Percentiles rank a stretch among this genome's conserved stretches.
Conservation (phyloP, 2,888 invertebrate species). For the Saturnia pavonia region DNA sequence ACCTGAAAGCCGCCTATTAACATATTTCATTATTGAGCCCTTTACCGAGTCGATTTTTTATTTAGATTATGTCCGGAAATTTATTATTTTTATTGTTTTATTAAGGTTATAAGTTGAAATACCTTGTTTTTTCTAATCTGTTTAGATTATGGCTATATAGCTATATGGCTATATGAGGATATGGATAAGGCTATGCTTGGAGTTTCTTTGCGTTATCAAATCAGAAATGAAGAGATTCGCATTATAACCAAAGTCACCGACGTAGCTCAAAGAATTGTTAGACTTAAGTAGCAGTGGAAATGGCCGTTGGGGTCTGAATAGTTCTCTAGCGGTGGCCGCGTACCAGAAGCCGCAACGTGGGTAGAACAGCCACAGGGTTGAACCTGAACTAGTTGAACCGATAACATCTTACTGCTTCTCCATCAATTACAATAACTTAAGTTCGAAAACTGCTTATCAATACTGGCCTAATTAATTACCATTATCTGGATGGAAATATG, state of each 20-base stretch:
- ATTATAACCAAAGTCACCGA: too few species aligned
- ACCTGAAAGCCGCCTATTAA: slow-evolving; percentile 48
- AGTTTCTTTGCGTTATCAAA: too few species aligned
- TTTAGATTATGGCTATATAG: too few species aligned
- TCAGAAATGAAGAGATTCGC: too few species aligned
- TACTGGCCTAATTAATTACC: not conserved
- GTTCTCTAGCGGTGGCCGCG: too few species aligned
- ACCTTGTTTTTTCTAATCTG: not conserved
- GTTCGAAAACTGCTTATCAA: not conserved
- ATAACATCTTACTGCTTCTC: not conserved
- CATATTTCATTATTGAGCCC: slow-evolving; percentile 42
- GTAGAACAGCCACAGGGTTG: too few species aligned
- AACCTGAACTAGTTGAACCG: not conserved
- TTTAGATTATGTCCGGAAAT: slow-evolving; percentile 3
- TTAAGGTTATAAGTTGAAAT: not conserved
- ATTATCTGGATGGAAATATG: not conserved
- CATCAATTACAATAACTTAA: not conserved
- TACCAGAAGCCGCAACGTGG: too few species aligned
- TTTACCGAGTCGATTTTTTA: slow-evolving; percentile 24
- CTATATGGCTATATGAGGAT: too few species aligned
- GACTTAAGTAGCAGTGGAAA: too few species aligned
- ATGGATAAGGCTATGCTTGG: too few species aligned
- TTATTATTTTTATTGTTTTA: not conserved
- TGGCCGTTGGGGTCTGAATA: too few species aligned
- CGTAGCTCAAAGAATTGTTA: too few species aligned